Percentiles rank a stretch among this genome's conserved stretches.
Evolutionary conservation across 2,113 vertebrate species (phyloP).

Genomic region (Pantherophis guttatus): DNA sequence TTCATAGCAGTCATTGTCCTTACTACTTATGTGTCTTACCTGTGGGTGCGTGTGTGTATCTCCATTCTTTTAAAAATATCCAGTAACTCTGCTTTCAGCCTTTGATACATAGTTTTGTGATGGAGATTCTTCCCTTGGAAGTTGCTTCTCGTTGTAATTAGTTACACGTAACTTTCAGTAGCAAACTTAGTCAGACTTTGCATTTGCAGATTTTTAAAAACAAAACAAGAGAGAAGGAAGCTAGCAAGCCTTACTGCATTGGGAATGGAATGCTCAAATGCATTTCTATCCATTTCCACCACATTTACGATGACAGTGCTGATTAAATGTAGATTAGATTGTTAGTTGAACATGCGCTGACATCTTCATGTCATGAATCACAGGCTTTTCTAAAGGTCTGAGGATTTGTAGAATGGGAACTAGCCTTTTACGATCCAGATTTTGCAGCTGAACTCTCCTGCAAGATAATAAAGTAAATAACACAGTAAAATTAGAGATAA

Average conservation of each 20-base stretch:
- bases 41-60: neutral
- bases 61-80: neutral
- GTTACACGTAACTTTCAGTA: neutral
- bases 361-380: neutral
- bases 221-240: neutral
- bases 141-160: neutral
- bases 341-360: neutral
- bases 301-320: neutral
- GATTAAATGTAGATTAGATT: neutral
- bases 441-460: neutral
- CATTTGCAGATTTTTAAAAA: neutral
- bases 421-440: neutral
- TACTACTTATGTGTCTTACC: neutral
- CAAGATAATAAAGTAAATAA: neutral
- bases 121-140: neutral
- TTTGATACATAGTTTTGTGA: neutral
- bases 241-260: neutral
- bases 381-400: neutral
- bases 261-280: neutral
- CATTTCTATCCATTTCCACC: neutral
- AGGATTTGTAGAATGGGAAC: neutral
- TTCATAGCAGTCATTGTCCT: neutral
- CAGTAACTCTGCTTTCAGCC: neutral
- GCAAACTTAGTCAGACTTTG: neutral
- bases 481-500: neutral